These are phyloP conservation scores for Turritopsis rubra DNA, from an alignment of 30 jellyfish, hydroid and myxozoan genomes.

Conservation along the genomic window DNA sequence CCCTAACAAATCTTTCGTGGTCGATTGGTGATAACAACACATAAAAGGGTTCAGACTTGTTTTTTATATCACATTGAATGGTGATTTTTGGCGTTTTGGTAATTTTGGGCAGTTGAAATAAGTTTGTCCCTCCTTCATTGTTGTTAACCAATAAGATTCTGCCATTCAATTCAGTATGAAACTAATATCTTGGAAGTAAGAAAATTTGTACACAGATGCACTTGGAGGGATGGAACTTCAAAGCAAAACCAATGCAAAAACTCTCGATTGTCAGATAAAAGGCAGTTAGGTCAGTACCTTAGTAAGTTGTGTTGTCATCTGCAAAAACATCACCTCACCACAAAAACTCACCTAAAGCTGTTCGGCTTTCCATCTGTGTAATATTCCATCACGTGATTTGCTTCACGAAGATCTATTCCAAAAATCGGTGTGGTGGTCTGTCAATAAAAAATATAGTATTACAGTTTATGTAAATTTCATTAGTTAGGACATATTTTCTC, in stretches of 20 bases:
- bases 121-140: no score
- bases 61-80: no score
- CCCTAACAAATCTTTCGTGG: no score
- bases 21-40: neutral
- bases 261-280: neutral
- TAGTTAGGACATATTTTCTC: neutral
- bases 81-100: no score
- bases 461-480: neutral
- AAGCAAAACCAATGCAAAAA: no score
- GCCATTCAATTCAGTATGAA: no score
- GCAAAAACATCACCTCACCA: neutral
- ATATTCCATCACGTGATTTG: slow-evolving; percentile 41
- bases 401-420: slow-evolving; percentile 42
- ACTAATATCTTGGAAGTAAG: no score
- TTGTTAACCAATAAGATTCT: no score
- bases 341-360: slow-evolving; percentile 53
- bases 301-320: neutral
- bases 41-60: no score
- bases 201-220: no score
- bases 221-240: no score
- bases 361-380: slow-evolving; percentile 33
- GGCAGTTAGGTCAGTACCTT: neutral
- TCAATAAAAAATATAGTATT: neutral
- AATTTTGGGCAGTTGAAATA: no score
- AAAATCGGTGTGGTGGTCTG: slow-evolving; percentile 53